Base-by-base conservation (phyloP, 2,797 vertebrate genomes). In the Clarias platycephalus region DNA sequence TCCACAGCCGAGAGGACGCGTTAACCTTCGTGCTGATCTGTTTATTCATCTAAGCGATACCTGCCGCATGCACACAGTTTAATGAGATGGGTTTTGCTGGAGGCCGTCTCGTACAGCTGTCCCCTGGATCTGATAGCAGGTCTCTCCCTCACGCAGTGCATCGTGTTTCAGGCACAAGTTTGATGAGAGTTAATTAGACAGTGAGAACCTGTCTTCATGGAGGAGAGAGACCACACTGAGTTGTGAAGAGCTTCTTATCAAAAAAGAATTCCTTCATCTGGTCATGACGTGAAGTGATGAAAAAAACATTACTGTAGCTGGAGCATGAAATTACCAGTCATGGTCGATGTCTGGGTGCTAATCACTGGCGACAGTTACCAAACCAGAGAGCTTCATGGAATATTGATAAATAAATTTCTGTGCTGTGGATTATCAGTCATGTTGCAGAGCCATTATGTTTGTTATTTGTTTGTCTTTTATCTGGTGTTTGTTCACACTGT, bases 321-420 rank as follows among this genome's bases (percentile, higher is more conserved):
- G 68, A 81, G 83, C 83, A 82, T 87, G 76, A 58, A 87, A 87
- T 85, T 79, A 57, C 66, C 74, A 37, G 58, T 5, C 26, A 76
- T 24, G 75, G 63, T 76, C 87, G 76, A 49, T 76, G 28, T 82
- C 20, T 10, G 20, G 34, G 5, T 16, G 53, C n/a, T 71, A 2
- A 44, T 49, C n/a, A 75, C 16, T 3, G 0, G 0, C 18, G 76
- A 40, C 34, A 9, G 18, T 62, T 44, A 40, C 34, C 26, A 16
- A 37, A 2, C 22, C 31, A 24, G 58, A 44, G 58, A 40, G 5
- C 3, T 40, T 63, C 18, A 63, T 63, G 22, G 34, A 26, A n/a
- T 63, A 40, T 2, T 1, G 13, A 16, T 44, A 26, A n/a, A 78
- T 6, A 40, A 44, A n/a, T n/a, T n/a, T n/a, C 13, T 9, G 58